phyloP scores from a whole-genome alignment of 1,140 invertebrate species.

The Rhagoletis zephyria region DNA sequence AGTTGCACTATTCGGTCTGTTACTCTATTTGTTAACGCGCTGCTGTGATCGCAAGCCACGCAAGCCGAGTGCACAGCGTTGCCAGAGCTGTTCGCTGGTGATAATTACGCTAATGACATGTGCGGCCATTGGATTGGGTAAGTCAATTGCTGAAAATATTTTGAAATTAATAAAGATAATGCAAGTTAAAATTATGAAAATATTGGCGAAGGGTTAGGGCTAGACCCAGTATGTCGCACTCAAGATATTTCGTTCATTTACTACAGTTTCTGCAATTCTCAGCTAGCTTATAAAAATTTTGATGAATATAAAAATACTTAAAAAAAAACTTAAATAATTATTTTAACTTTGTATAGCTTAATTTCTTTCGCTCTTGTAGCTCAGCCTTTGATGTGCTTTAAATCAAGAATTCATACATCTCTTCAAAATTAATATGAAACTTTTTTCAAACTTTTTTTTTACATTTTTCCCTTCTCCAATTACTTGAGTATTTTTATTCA shows the following conservation, averaged over 20 bases:
- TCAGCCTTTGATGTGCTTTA: too few relatives aligned
- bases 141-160: constrained; percentile 57
- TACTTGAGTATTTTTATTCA: background rate
- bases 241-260: too few relatives aligned
- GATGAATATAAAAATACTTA: too few relatives aligned
- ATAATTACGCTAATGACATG: constrained; percentile 88
- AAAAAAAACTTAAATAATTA: too few relatives aligned
- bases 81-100: constrained; percentile 84
- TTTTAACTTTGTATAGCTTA: too few relatives aligned
- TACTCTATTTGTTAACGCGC: constrained; percentile 91
- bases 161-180: background rate
- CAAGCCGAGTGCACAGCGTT: constrained; percentile 81
- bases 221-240: too few relatives aligned
- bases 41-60: constrained; percentile 93
- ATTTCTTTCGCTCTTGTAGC: too few relatives aligned
- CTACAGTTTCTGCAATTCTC: background rate
- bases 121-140: constrained; percentile 79
- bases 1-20: constrained; percentile 86
- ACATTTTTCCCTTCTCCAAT: background rate
- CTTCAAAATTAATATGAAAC: too few relatives aligned
- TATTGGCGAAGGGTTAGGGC: too few relatives aligned
- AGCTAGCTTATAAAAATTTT: background rate
- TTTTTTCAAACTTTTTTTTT: background rate
- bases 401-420: too few relatives aligned
- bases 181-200: too few relatives aligned